A percentile compares a stretch with the other conserved stretches of the same genome.
These are phyloP conservation scores for Diabrotica balteata DNA, from an alignment of 2,888 invertebrate species.

Conservation along the genomic window DNA sequence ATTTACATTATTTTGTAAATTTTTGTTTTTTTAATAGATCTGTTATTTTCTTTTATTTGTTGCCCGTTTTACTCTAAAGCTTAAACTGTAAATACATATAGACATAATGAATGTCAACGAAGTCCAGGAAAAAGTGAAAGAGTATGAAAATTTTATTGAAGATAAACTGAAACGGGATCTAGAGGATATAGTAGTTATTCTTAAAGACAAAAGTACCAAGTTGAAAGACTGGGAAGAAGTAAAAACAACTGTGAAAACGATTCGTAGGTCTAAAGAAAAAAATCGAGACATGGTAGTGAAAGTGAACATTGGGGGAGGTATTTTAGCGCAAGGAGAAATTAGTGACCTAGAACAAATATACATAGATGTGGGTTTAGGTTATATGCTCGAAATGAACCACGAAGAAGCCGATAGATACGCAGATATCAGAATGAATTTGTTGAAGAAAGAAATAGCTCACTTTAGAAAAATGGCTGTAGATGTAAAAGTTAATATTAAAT, in stretches of 20 bases:
- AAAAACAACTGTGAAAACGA: conserved; percentile 48
- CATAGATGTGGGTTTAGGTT: conserved; percentile 55
- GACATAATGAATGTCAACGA: conserved; percentile 39
- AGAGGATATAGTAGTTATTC: conserved; percentile 50
- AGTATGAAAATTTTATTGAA: conserved; percentile 56
- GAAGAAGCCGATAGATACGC: conserved; percentile 57
- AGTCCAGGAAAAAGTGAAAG: conserved; percentile 49
- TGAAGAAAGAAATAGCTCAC: conserved; percentile 56
- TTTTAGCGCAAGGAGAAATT: conserved; percentile 50
- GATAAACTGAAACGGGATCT: conserved; percentile 56
- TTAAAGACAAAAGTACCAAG: conserved; percentile 47
- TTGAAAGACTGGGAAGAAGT: conserved; percentile 56
- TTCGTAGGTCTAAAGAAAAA: conserved; percentile 51
- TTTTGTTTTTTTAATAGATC: too few species aligned
- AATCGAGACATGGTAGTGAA: conserved; percentile 50
- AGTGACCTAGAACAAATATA: conserved; percentile 50
- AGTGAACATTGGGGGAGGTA: conserved; percentile 46
- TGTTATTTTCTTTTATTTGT: too few species aligned
- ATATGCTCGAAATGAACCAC: conserved; percentile 56
- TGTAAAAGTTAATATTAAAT: conserved; percentile 58
- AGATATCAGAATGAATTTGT: conserved; percentile 52
- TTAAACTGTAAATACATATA: too few species aligned
- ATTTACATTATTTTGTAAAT: too few species aligned
- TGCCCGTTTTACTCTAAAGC: too few species aligned
- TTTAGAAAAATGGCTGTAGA: conserved; percentile 54